Conservation (phyloP, 2,797 vertebrate genomes). For the Hemibagrus guttatus region DNA sequence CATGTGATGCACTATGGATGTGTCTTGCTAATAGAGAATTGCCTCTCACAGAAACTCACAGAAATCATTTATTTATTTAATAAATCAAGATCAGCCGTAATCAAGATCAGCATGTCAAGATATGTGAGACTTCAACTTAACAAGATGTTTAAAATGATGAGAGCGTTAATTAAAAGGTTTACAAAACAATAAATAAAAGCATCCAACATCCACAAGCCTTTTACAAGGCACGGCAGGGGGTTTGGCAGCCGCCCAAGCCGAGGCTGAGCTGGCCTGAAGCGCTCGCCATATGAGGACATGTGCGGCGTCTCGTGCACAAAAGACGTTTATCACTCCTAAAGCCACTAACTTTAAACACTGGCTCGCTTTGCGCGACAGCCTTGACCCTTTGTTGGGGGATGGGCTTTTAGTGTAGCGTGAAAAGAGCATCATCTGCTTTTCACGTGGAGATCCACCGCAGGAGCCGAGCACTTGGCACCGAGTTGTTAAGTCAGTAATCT, state of each 20-base stretch:
- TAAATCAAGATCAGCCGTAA: neutral
- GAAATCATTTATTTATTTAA: neutral
- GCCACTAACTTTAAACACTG: conserved; percentile 51
- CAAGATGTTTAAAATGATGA: neutral
- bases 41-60: neutral
- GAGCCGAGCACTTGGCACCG: conserved; percentile 8
- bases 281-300: conserved; percentile 63
- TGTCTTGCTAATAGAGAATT: neutral
- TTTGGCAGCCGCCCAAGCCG: conserved; percentile 49
- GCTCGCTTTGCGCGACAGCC: conserved; percentile 10
- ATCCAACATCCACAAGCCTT: conserved; percentile 32
- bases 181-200: neutral
- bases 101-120: neutral
- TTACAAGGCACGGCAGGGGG: conserved; percentile 55
- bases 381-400: conserved; percentile 30
- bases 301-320: conserved; percentile 39
- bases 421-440: conserved; percentile 55
- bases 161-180: neutral
- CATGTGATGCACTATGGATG: neutral
- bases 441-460: conserved; percentile 33
- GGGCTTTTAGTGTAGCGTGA: neutral
- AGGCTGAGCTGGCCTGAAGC: conserved; percentile 36
- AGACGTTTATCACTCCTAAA: conserved; percentile 55
- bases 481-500: conserved; percentile 20
- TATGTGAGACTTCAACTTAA: neutral